Evolutionary conservation across 2,113 vertebrate genomes (phyloP).

Genomic region (Leucoraja erinaceus): DNA sequence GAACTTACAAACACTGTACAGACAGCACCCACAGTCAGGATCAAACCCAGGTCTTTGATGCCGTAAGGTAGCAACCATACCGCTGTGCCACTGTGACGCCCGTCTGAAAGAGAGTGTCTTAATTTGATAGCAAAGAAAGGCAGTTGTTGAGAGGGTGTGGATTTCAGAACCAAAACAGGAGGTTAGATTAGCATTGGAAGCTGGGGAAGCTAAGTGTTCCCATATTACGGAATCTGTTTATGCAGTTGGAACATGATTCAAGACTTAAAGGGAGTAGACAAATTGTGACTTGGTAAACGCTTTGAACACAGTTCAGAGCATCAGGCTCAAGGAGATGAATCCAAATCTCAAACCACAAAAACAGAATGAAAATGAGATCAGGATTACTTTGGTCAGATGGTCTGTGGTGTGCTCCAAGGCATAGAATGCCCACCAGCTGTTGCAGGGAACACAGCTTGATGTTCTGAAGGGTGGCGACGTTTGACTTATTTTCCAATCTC

Average conservation of each 20-base stretch:
- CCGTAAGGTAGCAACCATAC: too few species aligned
- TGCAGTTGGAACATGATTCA: background rate
- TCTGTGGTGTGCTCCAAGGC: background rate
- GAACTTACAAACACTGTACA: too few species aligned
- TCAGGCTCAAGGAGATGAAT: background rate
- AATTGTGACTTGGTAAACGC: background rate
- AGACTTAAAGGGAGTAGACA: background rate
- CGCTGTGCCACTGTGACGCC: too few species aligned
- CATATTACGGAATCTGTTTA: background rate
- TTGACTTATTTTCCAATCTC: too few species aligned
- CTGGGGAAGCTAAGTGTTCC: background rate
- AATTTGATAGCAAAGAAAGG: background rate
- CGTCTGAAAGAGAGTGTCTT: background rate
- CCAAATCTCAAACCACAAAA: background rate
- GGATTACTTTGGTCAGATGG: background rate
- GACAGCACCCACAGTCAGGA: too few species aligned
- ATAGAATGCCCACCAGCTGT: background rate
- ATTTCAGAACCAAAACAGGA: background rate
- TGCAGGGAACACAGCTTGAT: too few species aligned
- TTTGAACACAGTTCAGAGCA: background rate
- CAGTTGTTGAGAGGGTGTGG: background rate
- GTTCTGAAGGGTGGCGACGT: background rate
- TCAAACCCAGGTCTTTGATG: too few species aligned
- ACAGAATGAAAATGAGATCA: background rate
- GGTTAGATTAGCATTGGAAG: background rate